Conservation (phyloP, 2,888 invertebrate species). For the Drosophila maculinotata region DNA sequence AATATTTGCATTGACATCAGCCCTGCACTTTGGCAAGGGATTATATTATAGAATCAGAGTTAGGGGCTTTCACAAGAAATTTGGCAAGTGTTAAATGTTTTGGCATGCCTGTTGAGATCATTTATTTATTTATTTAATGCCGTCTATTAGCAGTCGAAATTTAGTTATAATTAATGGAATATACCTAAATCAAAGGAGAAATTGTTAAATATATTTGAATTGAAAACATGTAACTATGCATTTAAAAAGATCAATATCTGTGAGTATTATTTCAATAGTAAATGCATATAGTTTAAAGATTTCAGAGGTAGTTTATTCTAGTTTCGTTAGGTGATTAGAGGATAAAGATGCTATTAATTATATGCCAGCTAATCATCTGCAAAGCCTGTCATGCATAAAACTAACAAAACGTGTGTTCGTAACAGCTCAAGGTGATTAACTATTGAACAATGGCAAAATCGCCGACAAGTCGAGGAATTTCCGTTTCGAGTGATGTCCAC, state of each 20-base stretch:
- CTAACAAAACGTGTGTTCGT: constrained; percentile 31
- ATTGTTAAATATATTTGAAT: too few relatives aligned
- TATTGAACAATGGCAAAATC: constrained; percentile 38
- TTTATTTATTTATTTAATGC: too few relatives aligned
- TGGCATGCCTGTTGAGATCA: constrained; percentile 20
- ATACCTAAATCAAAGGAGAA: too few relatives aligned
- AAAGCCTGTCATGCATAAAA: constrained; percentile 22
- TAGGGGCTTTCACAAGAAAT: constrained; percentile 28
- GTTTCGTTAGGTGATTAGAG: constrained; percentile 11
- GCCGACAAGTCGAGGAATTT: constrained; percentile 53
- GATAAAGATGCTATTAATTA: constrained; percentile 22
- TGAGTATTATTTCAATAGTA: too few relatives aligned
- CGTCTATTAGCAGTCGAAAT: too few relatives aligned
- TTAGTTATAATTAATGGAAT: too few relatives aligned
- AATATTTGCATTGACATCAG: constrained; percentile 70
- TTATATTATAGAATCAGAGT: constrained; percentile 4
- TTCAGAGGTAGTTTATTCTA: constrained; percentile 2
- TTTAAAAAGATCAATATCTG: too few relatives aligned
- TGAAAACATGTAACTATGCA: too few relatives aligned
- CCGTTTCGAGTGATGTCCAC: constrained; percentile 48
- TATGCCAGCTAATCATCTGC: constrained; percentile 26
- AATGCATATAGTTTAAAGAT: too few relatives aligned
- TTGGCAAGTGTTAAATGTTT: constrained; percentile 52
- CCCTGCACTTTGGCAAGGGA: constrained; percentile 27
- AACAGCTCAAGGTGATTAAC: constrained; percentile 49